Base-by-base conservation (phyloP, 2,888 invertebrate genomes). In the Phyto melanocephala region DNA sequence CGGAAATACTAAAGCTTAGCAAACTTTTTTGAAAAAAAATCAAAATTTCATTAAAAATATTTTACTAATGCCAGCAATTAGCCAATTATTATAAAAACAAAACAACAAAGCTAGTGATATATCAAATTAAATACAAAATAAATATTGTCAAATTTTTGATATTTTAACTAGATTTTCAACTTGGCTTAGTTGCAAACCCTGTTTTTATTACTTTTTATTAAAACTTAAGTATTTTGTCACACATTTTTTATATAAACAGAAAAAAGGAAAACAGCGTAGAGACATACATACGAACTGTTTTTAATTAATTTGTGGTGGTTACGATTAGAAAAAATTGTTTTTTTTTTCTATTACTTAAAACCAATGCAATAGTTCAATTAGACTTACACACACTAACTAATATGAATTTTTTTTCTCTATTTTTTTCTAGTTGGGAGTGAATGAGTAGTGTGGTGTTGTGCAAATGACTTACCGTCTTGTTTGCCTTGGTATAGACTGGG, bases 401-500 rank as follows among this genome's bases (percentile, higher is more conserved):
- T 45, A 56, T 63, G 54, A 10, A 20, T 67, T 24, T 58, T 24
- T 37, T 33, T 56, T 20, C 22, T 13, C 1, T 20, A 2, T 60
- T 40, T 62, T 52, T 10, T 77, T 45, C 10, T 70, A 35, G 22
- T 33, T 74, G 65, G 75, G 42, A 70, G 63, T 63, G 24, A 28
- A 47, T 47, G 35, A 24, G 17, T 56, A n/a, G n/a, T n/a, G n/a
- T n/a, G n/a, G n/a, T n/a, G n/a, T n/a, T n/a, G 40, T 24, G n/a
- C 33, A 52, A 24, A 7, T 37, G 24, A 88, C 90, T 90, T 84
- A 91, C 91, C 91, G 89, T 90, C 91, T 91, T 62, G 91, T 88
- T 88, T 91, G 91, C 86, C 91, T 89, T 87, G 91, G 91, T 87
- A 91, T 89, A 37, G 91, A 91, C 86, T 91, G 91, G 84, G 91